Evolutionary conservation across 2,113 vertebrate genomes (phyloP).

Genomic region (Danio rerio): GRCz12tu NC_133191.1:13712501-13713000

Average conservation of each 20-base stretch:
- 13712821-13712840: slow-evolving; percentile 35
- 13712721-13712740: slow-evolving; percentile 13
- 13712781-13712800: slow-evolving; percentile 19
- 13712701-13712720: slow-evolving; percentile 39
- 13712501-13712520: slow-evolving; percentile 34
- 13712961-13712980: background rate
- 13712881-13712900: background rate
- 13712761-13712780: slow-evolving; percentile 42
- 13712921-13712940: background rate
- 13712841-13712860: slow-evolving; percentile 31
- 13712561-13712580: slow-evolving; percentile 10
- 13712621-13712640: background rate
- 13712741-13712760: slow-evolving; percentile 29
- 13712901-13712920: background rate
- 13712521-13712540: slow-evolving; percentile 40
- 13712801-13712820: slow-evolving; percentile 19
- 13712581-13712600: slow-evolving; percentile 27
- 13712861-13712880: background rate
- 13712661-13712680: slow-evolving; percentile 16
- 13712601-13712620: slow-evolving; percentile 15
- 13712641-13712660: background rate
- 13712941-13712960: background rate
- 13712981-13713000: background rate
- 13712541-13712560: slow-evolving; percentile 43
- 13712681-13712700: slow-evolving; percentile 39